Conservation (phyloP, 2,113 vertebrate species). For the Daubentonia madagascariensis region DNA sequence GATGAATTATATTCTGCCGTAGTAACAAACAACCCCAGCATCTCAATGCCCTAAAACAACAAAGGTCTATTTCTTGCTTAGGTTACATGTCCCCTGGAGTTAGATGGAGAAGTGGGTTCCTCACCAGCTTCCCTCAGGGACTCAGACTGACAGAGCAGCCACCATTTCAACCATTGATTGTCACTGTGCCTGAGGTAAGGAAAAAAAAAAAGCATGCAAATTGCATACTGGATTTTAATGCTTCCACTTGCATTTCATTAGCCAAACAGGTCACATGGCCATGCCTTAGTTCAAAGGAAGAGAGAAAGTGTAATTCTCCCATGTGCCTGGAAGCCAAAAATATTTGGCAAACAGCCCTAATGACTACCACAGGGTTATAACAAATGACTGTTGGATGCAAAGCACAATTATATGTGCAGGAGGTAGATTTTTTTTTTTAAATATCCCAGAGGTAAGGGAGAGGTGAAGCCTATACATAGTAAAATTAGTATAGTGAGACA, state of each 20-base stretch:
- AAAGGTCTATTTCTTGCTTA: not conserved
- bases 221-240: not conserved
- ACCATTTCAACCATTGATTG: not conserved
- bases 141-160: not conserved
- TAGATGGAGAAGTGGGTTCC: not conserved
- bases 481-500: constrained; percentile 40
- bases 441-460: not conserved
- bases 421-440: not conserved
- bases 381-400: not conserved
- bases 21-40: not conserved
- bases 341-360: constrained; percentile 18
- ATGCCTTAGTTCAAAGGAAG: constrained; percentile 1
- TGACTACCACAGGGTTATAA: not conserved
- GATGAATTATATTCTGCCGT: not conserved
- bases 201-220: not conserved
- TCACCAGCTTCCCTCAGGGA: not conserved
- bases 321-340: not conserved
- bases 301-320: not conserved
- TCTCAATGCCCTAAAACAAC: not conserved
- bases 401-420: not conserved
- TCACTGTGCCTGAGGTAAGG: not conserved
- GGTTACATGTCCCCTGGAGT: not conserved
- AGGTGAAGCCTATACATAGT: not conserved
- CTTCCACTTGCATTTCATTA: constrained; percentile 11
- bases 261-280: not conserved